phyloP scores from a whole-genome alignment of 2,113 vertebrate genomes.

The Meriones unguiculatus region DNA sequence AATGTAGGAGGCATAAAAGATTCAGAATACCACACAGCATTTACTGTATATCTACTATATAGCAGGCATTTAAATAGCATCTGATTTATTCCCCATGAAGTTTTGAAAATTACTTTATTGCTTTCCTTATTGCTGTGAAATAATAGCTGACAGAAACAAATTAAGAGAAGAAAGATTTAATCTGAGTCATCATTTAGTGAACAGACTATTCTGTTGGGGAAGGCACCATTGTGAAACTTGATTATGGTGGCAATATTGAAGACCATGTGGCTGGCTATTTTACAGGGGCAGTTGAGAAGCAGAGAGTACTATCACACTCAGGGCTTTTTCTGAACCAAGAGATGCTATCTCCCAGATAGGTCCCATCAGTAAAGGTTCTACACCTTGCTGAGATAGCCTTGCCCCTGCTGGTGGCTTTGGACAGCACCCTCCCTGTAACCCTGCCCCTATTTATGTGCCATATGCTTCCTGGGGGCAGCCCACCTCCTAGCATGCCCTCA shows the following conservation, averaged over 20 bases:
- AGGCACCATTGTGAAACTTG: background rate
- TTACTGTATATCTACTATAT: background rate
- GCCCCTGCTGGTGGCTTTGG: background rate
- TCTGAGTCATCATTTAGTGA: background rate
- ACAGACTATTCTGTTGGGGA: background rate
- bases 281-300: background rate
- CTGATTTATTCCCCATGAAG: background rate
- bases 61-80: background rate
- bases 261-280: background rate
- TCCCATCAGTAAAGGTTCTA: background rate
- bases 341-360: background rate
- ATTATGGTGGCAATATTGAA: background rate
- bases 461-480: background rate
- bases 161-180: background rate
- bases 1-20: background rate
- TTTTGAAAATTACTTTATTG: background rate
- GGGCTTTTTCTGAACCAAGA: background rate
- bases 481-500: background rate
- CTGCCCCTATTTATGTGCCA: background rate
- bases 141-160: background rate
- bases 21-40: background rate
- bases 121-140: background rate
- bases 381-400: background rate
- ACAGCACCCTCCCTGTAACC: background rate
- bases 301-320: background rate